Percentiles rank a stretch among this genome's conserved stretches.
Evolutionary conservation across 2,113 vertebrate genomes (phyloP).

Genomic region (Paradoxurus hermaphroditus): DNA sequence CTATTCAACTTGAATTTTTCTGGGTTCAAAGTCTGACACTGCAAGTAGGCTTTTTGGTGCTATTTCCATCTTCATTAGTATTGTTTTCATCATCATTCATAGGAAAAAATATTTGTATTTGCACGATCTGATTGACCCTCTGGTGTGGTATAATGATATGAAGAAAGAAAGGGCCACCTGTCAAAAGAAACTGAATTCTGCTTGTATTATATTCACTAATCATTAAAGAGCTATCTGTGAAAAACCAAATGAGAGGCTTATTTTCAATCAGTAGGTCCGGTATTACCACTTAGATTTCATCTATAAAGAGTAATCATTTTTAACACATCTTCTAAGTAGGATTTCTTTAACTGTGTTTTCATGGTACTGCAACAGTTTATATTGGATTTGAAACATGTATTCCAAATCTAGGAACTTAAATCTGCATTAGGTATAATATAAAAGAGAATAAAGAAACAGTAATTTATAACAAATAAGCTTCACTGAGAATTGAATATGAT

Average conservation of each 20-base stretch:
- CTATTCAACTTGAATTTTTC: background rate
- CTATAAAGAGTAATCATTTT: constrained; percentile 47
- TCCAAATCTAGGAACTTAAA: constrained; percentile 27
- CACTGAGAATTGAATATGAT: constrained; percentile 33
- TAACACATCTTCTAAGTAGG: constrained; percentile 21
- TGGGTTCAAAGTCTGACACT: background rate
- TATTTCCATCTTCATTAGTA: background rate
- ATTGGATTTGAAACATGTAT: constrained; percentile 46
- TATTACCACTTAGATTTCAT: constrained; percentile 26
- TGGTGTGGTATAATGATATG: background rate
- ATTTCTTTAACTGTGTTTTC: constrained; percentile 59
- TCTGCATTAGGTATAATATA: background rate
- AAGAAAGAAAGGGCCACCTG: background rate
- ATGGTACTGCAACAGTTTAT: constrained; percentile 10
- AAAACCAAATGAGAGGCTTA: background rate
- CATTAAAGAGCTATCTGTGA: background rate
- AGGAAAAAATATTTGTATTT: constrained; percentile 30
- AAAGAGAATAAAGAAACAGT: constrained; percentile 57
- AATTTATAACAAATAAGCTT: constrained; percentile 36
- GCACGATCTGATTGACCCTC: background rate
- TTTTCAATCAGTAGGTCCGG: constrained; percentile 6
- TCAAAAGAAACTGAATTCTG: background rate
- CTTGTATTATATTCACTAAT: background rate
- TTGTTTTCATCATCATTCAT: background rate
- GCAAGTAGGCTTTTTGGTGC: background rate